phyloP scores from a whole-genome alignment of 2,797 vertebrate species.

The Chanos chanos region DNA sequence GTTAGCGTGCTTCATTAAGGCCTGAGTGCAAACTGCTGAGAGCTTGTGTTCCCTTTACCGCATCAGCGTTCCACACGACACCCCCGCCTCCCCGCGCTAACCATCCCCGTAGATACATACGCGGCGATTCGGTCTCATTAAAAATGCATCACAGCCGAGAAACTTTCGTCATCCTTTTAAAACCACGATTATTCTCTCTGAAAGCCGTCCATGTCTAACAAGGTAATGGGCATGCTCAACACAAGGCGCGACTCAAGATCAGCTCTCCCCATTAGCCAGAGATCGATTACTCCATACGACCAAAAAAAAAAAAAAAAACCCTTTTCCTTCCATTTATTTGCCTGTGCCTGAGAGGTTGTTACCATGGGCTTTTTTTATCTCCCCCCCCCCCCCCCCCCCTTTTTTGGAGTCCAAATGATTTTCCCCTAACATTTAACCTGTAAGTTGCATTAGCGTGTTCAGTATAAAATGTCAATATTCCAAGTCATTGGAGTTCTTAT shows the following conservation, averaged over 20 bases:
- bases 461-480: no score
- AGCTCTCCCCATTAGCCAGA: constrained; percentile 17
- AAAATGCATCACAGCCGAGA: constrained; percentile 38
- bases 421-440: no score
- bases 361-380: no score
- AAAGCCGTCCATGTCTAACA: constrained; percentile 15
- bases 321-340: constrained; percentile 5
- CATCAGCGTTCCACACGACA: background rate
- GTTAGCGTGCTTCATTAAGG: no score
- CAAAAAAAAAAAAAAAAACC: no score
- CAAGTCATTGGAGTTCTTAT: no score
- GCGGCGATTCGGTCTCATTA: constrained; percentile 29
- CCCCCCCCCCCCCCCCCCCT: no score
- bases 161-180: constrained; percentile 35
- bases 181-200: constrained; percentile 24
- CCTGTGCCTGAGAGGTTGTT: constrained; percentile 1
- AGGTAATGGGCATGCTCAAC: constrained; percentile 12
- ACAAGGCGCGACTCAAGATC: constrained; percentile 12
- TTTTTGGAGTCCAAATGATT: no score
- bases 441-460: no score
- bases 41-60: no score
- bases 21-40: no score
- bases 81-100: constrained; percentile 12
- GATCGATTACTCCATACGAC: constrained; percentile 16
- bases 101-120: constrained; percentile 1